Conservation (phyloP, 2,888 invertebrate genomes). For the Spilosoma lubricipeda region DNA sequence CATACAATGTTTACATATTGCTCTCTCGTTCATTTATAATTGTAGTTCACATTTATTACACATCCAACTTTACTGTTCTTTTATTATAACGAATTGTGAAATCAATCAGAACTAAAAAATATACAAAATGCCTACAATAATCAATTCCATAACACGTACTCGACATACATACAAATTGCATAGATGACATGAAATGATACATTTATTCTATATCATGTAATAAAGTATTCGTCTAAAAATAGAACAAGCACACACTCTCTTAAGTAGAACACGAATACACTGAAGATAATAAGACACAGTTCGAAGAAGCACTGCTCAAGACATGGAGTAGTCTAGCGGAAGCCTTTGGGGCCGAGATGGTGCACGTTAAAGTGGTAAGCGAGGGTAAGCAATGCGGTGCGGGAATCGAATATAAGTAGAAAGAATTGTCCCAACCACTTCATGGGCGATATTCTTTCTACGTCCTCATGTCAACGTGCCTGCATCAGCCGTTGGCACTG, state of each 20-base stretch:
- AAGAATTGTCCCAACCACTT: constrained; percentile 73
- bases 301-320: constrained; percentile 53
- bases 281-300: constrained; percentile 27
- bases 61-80: constrained; percentile 6
- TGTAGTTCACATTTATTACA: constrained; percentile 6
- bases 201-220: constrained; percentile 21
- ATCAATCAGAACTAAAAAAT: constrained; percentile 36
- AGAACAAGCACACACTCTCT: constrained; percentile 48
- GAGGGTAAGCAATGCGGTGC: constrained; percentile 72
- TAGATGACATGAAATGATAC: constrained; percentile 15
- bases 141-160: constrained; percentile 48
- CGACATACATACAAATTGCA: constrained; percentile 27
- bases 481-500: constrained; percentile 77
- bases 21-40: constrained; percentile 2
- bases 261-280: constrained; percentile 26
- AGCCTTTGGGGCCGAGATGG: constrained; percentile 73
- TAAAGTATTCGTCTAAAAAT: constrained; percentile 51
- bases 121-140: constrained; percentile 34
- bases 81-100: constrained; percentile 30
- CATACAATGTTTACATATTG: neutral
- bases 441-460: constrained; percentile 71
- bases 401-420: constrained; percentile 79
- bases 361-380: constrained; percentile 80
- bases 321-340: constrained; percentile 60
- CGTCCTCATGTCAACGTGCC: constrained; percentile 80